These are phyloP conservation scores for Cacatua alba DNA, from an alignment of 2,113 vertebrate genomes.

Conservation along the genomic window DNA sequence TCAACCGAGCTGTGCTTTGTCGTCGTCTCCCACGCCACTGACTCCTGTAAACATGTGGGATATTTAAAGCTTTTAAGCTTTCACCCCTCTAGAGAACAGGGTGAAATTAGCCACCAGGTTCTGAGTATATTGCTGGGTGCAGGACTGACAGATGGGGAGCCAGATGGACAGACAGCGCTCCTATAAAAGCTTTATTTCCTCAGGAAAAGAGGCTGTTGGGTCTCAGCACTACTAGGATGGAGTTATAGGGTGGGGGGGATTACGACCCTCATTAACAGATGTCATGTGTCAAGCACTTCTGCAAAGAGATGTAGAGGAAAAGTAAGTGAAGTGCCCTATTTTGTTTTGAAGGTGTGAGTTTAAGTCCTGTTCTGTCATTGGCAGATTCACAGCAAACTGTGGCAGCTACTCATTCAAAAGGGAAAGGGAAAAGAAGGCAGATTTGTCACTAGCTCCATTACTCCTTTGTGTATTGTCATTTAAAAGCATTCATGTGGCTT, in stretches of 20 bases:
- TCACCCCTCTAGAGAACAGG: not conserved
- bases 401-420: not conserved
- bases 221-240: not conserved
- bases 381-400: not conserved
- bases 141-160: conserved; percentile 53
- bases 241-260: not conserved
- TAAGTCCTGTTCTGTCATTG: not conserved
- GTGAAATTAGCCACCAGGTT: conserved; percentile 44
- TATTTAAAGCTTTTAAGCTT: conserved; percentile 45
- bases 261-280: conserved; percentile 18
- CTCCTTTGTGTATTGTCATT: not conserved
- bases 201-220: not conserved
- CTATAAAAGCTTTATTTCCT: conserved; percentile 47
- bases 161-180: conserved; percentile 63
- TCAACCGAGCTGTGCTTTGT: not conserved
- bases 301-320: not conserved
- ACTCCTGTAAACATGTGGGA: conserved; percentile 15
- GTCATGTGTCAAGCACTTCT: not conserved
- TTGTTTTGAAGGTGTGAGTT: not conserved
- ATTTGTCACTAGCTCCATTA: not conserved
- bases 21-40: not conserved
- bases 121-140: not conserved
- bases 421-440: not conserved
- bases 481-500: not conserved
- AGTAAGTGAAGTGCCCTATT: not conserved